phyloP scores from a whole-genome alignment of 2,888 invertebrate species.

The Clusia tigrina region DNA sequence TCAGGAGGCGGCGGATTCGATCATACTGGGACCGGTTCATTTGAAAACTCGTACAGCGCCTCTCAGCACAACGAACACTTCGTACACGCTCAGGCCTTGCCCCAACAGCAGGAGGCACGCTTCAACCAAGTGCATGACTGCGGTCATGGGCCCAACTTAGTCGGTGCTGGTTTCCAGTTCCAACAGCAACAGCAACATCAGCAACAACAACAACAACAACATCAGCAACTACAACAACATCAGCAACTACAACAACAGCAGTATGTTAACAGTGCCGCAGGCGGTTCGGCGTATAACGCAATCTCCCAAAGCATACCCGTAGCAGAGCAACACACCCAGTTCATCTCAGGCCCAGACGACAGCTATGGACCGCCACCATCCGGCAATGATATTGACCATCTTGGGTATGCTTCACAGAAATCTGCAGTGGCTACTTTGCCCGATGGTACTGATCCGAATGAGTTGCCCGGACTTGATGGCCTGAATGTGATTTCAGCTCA shows the following conservation, averaged over 20 bases:
- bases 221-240: conserved; percentile 39
- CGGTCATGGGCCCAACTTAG: conserved; percentile 61
- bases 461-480: conserved; percentile 56
- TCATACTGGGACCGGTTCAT: conserved; percentile 29
- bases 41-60: conserved; percentile 48
- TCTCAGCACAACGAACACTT: conserved; percentile 47
- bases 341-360: conserved; percentile 41
- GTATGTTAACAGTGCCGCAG: conserved; percentile 37
- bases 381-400: conserved; percentile 51
- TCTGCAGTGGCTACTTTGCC: conserved; percentile 47
- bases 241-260: conserved; percentile 36
- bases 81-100: conserved; percentile 51
- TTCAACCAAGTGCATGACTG: conserved; percentile 58
- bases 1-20: conserved; percentile 35
- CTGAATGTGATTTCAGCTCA: conserved; percentile 60
- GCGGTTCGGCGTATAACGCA: conserved; percentile 41
- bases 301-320: conserved; percentile 56
- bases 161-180: conserved; percentile 50
- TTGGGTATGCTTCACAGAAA: conserved; percentile 59
- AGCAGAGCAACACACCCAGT: conserved; percentile 56
- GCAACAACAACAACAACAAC: conserved; percentile 37
- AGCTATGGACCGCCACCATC: conserved; percentile 55
- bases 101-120: conserved; percentile 50
- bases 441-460: conserved; percentile 48
- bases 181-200: conserved; percentile 40